phyloP scores from a whole-genome alignment of 2,888 invertebrate species.

The Phyllotreta cruciferae region DNA sequence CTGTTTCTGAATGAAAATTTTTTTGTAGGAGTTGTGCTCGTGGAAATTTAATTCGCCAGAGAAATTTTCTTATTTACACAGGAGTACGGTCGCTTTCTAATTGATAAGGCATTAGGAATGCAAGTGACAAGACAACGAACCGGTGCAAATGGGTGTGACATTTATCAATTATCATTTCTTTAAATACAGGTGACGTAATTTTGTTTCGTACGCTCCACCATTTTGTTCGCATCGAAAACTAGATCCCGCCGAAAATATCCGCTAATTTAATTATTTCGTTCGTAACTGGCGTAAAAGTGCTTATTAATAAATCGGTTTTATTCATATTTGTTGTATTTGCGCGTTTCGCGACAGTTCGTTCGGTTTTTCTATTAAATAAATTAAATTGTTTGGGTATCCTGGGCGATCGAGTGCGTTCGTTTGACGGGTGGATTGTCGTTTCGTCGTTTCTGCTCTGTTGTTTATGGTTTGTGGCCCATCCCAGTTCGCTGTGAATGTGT shows the following conservation, averaged over 20 bases:
- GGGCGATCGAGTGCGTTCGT: constrained; percentile 7
- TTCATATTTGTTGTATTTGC: not conserved
- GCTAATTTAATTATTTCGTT: not conserved
- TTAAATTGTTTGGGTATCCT: constrained; percentile 4
- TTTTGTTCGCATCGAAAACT: constrained; percentile 13
- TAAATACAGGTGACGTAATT: constrained; percentile 60
- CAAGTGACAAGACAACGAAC: not conserved
- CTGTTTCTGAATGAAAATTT: no score
- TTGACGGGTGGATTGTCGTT: constrained; percentile 26
- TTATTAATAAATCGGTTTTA: not conserved
- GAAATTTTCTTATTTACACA: no score
- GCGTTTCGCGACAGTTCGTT: not conserved
- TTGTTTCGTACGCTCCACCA: constrained; percentile 40
- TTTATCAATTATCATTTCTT: constrained; percentile 46
- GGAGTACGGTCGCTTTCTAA: not conserved
- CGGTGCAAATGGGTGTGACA: constrained; percentile 49
- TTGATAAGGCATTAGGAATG: not conserved
- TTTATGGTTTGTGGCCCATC: constrained; percentile 62
- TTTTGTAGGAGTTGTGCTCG: no score
- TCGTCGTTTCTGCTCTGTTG: constrained; percentile 48
- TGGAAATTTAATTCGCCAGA: no score
- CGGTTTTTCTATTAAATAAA: constrained; percentile 5
- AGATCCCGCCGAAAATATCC: constrained; percentile 5
- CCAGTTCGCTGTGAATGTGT: constrained; percentile 62
- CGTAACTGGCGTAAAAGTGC: no score